phyloP scores from a whole-genome alignment of 2,797 vertebrate genomes.

The Sebastes minor region DNA sequence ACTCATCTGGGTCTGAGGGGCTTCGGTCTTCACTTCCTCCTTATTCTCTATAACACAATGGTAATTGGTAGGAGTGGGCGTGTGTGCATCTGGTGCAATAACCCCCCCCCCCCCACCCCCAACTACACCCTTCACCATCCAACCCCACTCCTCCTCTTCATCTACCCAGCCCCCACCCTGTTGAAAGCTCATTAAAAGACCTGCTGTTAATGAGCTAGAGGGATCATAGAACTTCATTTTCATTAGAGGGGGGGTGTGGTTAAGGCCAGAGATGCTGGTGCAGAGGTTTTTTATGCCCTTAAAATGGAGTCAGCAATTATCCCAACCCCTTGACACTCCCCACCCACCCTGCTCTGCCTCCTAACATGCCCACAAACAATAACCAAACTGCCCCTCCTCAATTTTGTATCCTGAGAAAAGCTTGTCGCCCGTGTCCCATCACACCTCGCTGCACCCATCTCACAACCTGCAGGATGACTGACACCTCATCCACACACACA shows the following conservation, averaged over 20 bases:
- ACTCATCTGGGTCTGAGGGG: slow-evolving; percentile 52
- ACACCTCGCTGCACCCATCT: slow-evolving; percentile 44
- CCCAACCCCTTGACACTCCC: slow-evolving; percentile 74
- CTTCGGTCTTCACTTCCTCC: slow-evolving; percentile 65
- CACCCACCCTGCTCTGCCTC: slow-evolving; percentile 54
- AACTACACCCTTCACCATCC: slow-evolving; percentile 5
- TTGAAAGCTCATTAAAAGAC: slow-evolving; percentile 87
- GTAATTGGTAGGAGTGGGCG: slow-evolving; percentile 83
- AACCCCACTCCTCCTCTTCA: slow-evolving; percentile 56
- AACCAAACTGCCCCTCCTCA: slow-evolving; percentile 36
- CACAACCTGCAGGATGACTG: slow-evolving; percentile 42
- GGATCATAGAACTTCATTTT: slow-evolving; percentile 82
- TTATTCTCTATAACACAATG: slow-evolving; percentile 70
- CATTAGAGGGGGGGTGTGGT: slow-evolving; percentile 71
- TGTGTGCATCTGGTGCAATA: slow-evolving; percentile 83
- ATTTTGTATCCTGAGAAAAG: slow-evolving; percentile 67
- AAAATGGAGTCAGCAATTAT: slow-evolving; percentile 84
- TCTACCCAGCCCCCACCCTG: slow-evolving; percentile 78
- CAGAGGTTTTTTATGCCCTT: slow-evolving; percentile 77
- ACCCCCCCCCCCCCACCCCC: slow-evolving; percentile 9
- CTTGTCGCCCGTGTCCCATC: slow-evolving; percentile 56
- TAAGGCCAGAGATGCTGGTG: slow-evolving; percentile 76
- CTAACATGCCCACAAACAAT: slow-evolving; percentile 69
- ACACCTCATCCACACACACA: slow-evolving; percentile 7
- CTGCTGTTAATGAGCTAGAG: slow-evolving; percentile 87